Evolutionary conservation across 2,113 vertebrate species (phyloP).

Genomic region (Elgaria multicarinata): DNA sequence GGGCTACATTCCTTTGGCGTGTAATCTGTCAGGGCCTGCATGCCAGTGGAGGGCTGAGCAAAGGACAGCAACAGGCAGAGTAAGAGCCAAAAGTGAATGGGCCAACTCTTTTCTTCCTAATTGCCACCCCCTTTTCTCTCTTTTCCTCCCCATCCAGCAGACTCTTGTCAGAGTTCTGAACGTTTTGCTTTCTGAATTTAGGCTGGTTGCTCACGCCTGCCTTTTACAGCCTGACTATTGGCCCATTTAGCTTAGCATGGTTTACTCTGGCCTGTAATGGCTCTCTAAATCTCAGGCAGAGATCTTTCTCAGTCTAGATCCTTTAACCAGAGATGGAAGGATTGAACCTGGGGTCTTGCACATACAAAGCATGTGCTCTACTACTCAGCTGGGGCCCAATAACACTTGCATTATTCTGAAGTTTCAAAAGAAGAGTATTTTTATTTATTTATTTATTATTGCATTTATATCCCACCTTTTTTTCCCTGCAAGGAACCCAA

Average conservation of each 20-base stretch:
- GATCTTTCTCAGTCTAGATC: background rate
- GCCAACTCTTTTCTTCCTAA: background rate
- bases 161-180: background rate
- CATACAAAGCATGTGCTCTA: background rate
- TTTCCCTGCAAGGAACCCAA: too few relatives aligned
- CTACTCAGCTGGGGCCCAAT: background rate
- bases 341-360: background rate
- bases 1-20: background rate
- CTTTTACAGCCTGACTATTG: background rate
- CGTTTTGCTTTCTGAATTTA: background rate
- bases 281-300: background rate
- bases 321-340: background rate
- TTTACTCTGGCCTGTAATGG: background rate
- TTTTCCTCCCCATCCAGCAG: background rate
- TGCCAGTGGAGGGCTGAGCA: background rate
- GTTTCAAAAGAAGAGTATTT: accelerated
- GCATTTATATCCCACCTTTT: too few relatives aligned
- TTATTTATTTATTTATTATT: too few relatives aligned
- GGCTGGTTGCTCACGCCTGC: background rate
- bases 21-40: too few relatives aligned
- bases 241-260: background rate
- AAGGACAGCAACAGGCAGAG: background rate
- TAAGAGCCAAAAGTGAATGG: background rate
- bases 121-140: too few relatives aligned
- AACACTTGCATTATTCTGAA: background rate